Base-by-base conservation (phyloP, 2,888 invertebrate genomes). In the Colletes collaris region DNA sequence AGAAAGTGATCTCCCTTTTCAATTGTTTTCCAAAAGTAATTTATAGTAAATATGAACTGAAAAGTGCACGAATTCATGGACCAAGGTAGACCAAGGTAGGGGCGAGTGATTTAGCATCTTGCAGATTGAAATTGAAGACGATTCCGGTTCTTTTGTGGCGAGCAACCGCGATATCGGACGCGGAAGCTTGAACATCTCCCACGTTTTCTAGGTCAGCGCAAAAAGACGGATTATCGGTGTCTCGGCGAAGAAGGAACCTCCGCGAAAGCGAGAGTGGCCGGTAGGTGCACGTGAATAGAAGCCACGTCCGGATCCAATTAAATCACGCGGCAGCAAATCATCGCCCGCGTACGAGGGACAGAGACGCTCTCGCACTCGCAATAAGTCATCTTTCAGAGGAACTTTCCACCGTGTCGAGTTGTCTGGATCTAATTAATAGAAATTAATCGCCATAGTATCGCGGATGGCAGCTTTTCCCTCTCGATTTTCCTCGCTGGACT, bases 401-500 rank as follows among this genome's bases (percentile, higher is more conserved):
- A 86, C 84, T 85, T 85, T 86, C 82, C 75, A 77, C 53, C 16
- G 55, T 55, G 60, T 40, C 72, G 60, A 76, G 70, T 66, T 64
- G 81, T 63, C 76, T 56, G 60, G 65, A 76, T 74, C 84, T 81
- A 86, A 86, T 86, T 86, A 82, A 86, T 82, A 79, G 82, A 82
- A 86, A 86, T 82, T 86, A 82, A 86, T 86, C 76, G 81, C 81
- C 53, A 27, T 70, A 1, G 27, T 27, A 27, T 27, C 27, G 27
- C 37, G 13, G 53, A 55, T 13, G 27, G 49, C 27, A 16, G 37
- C 49, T 56, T 62, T 50, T 44, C 16, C 58, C 52, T 52, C 13
- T 16, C 27, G 46, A 62, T 55, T 68, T 68, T 49, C 58, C 52
- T 16, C 2, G 27, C 27, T 11, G 46, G 13, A 44, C 27, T 37